Conservation (phyloP, 2,113 vertebrate species). For the Gyps fulvus region DNA sequence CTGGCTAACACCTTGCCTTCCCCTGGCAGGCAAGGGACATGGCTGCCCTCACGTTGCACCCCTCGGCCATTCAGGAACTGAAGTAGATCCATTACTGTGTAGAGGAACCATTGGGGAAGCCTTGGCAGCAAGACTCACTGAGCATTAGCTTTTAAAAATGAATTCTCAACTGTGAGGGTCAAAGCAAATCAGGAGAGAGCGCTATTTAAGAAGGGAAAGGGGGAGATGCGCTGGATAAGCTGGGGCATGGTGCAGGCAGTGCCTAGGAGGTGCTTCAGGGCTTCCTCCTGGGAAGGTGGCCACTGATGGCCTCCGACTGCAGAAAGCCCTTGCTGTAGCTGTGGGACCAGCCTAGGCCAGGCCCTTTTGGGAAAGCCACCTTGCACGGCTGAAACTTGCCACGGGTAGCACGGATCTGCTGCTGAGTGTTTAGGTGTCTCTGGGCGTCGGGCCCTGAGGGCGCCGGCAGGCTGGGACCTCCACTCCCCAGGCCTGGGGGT, state of each 20-base stretch:
- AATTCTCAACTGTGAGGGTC: not conserved
- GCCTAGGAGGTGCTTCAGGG: not conserved
- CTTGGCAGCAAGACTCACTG: not conserved
- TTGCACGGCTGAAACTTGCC: too few relatives aligned
- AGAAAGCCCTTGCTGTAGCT: not conserved
- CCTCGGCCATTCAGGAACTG: not conserved
- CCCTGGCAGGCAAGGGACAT: not conserved
- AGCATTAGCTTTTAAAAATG: not conserved
- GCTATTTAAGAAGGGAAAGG: not conserved
- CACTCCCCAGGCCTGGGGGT: not conserved
- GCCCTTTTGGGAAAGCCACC: not conserved
- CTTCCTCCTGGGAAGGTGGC: not conserved
- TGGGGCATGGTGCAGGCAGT: fast-evolving
- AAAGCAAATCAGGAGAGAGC: not conserved
- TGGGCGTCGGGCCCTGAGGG: not conserved
- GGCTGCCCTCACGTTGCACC: fast-evolving
- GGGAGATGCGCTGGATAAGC: not conserved
- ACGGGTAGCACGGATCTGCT: fast-evolving
- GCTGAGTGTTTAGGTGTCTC: not conserved
- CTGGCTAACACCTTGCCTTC: not conserved
- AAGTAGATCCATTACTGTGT: too few relatives aligned
- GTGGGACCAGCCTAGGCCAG: too few relatives aligned
- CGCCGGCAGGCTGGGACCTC: not conserved
- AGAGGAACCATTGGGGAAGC: not conserved
- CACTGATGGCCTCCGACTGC: too few relatives aligned